Base-by-base conservation (phyloP, 2,888 invertebrate genomes). In the Ophion ellenae region DNA sequence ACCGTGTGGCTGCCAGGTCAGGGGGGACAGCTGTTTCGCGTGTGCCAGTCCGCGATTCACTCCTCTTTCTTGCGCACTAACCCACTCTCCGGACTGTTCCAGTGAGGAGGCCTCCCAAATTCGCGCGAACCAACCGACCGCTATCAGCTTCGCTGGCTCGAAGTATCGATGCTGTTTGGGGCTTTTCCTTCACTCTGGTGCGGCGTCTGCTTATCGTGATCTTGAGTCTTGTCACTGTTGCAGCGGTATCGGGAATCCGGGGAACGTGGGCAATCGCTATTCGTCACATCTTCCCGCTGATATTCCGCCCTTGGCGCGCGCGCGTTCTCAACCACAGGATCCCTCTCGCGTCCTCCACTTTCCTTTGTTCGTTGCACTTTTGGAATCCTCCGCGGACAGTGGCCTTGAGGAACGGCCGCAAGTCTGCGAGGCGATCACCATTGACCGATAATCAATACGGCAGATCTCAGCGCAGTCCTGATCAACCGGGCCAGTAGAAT, bases 231-330 rank as follows among this genome's bases (percentile, higher is more conserved):
- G 45, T 63, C 28, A 28, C n/a, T 14, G 61, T 24, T 36, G 24
- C 20, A 9, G 32, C 32, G 32, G 4, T 32, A 32, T 10, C 4
- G 53, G 66, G 66, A 79, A 47, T 63, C 20, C 28, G 63, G 83
- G 79, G 24, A 73, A 53, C 57, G 28, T 14, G 6, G 7, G 57
- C 11, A 66, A 59, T 63, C 75, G 57, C 67, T 47, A 53, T 85
- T 85, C 82, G 85, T 85, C 76, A 85, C 85, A 85, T 85, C 67
- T 79, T 83, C 73, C 71, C 80, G 47, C 45, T 61, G 32, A 45
- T 71, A 9, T 10, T 6, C 59, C 64, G 36, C 53, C 40, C 28
- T 40, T 53, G 53, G 53, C 53, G 53, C 14, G 32, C 59, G 17
- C 59, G 40, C 11, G 7, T 69, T 10, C n/a, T 24, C 17, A 11